phyloP scores from a whole-genome alignment of 2,113 vertebrate genomes.

The Okapia johnstoni region DNA sequence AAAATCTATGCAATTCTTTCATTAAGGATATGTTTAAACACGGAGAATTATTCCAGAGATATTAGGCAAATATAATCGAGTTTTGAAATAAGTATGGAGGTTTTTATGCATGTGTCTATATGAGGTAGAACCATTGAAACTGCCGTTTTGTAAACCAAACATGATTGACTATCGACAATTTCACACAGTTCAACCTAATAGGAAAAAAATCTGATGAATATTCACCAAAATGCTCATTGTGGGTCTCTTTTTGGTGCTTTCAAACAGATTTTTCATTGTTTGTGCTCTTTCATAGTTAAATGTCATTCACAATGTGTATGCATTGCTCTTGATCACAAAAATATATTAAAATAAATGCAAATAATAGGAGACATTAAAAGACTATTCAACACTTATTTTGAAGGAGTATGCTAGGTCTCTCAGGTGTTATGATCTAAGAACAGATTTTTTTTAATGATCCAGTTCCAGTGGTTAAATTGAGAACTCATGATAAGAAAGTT shows the following conservation, averaged over 20 bases:
- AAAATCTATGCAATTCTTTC: neutral
- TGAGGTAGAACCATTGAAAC: neutral
- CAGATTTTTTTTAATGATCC: slow-evolving; percentile 32
- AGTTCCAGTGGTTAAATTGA: slow-evolving; percentile 35
- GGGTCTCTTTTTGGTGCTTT: neutral
- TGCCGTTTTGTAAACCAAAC: neutral
- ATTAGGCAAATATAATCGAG: neutral
- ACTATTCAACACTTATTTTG: slow-evolving; percentile 13
- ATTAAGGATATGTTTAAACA: neutral
- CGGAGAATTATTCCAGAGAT: neutral
- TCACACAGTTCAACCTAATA: neutral
- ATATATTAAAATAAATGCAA: slow-evolving; percentile 34
- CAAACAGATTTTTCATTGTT: neutral
- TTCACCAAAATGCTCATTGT: neutral
- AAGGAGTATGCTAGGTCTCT: neutral
- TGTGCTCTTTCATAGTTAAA: neutral
- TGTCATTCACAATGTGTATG: neutral
- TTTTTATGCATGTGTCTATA: neutral
- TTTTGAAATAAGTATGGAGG: slow-evolving; percentile 19
- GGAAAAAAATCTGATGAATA: neutral
- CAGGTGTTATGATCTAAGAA: slow-evolving; percentile 14
- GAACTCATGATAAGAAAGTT: slow-evolving; percentile 33
- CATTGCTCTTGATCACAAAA: slow-evolving; percentile 27
- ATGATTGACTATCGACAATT: neutral
- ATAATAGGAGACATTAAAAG: slow-evolving; percentile 39